Base-by-base conservation (phyloP, 2,797 vertebrate species). In the Cossypha heuglini region DNA sequence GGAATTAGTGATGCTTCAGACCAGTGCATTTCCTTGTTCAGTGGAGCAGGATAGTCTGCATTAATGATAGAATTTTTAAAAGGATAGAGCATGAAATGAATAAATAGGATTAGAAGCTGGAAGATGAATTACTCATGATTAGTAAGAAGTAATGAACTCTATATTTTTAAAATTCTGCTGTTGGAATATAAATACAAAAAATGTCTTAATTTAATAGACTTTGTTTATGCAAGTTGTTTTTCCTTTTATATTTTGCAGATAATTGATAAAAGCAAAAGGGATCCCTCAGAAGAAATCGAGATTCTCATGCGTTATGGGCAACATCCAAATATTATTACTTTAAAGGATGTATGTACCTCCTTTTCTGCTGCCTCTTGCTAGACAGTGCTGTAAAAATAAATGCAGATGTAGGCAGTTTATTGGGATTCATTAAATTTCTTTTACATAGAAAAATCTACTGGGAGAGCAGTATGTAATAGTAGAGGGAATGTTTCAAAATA, bases 211-310 rank as follows among this genome's bases (percentile, higher is more conserved):
- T 46, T 15, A 68, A 28, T 81, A 59, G 9, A 28, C 9, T 72
- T 75, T 49, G 15, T 40, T 87, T 92, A 92, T 29, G 24, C 31
- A 85, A 85, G 18, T 62, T 43, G 68, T 28, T 68, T 82, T 90
- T 95, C 68, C 51, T 58, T 52, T 68, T 73, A 2, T 92, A 10
- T 95, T 91, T 96, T 93, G 85, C 96, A 99, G 99, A 99, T 99
- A 94, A 99, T 99, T 96, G 99, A 99, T 97, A 99, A 99, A 98
- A 99, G 98, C 97, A 99, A 99, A 95, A 98, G 99, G 92, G 99
- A 99, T 94, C 99, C 99, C 3, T 99, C 99, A 10, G 99, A 99
- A 97, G 99, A 99, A 98, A 99, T 99, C 5, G 99, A 99, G 96
- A 99, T 99, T 97, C 98, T 99, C 86, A 99, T 99, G 99, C 98